Conservation (phyloP, 2,888 invertebrate species). For the Onthophagus sagittarius region DNA sequence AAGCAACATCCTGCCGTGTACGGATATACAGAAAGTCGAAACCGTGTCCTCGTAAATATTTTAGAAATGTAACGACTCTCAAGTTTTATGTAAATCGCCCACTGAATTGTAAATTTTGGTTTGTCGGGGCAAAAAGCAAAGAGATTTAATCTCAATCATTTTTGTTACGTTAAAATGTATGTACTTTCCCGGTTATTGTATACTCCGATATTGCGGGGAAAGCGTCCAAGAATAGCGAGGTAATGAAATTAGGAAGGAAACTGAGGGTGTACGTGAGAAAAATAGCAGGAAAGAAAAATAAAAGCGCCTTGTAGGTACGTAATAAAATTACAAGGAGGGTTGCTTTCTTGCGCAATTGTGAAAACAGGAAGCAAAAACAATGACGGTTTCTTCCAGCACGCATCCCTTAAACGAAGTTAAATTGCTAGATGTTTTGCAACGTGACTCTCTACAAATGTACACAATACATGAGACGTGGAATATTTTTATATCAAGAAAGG, state of each 20-base stretch:
- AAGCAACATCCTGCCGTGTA: background rate
- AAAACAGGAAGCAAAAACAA: background rate
- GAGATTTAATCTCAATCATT: background rate
- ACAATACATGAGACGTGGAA: no score
- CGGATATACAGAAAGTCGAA: background rate
- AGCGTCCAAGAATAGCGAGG: background rate
- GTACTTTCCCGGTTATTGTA: background rate
- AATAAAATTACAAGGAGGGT: background rate
- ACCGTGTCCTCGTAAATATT: background rate
- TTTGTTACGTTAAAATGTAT: background rate
- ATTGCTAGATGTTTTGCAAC: background rate
- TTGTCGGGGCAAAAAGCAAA: background rate
- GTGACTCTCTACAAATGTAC: no score
- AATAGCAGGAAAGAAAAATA: background rate
- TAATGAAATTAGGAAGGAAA: background rate
- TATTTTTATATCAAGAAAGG: no score
- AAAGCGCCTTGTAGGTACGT: background rate
- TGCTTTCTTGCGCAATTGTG: background rate
- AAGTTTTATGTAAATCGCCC: background rate
- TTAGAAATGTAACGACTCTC: background rate
- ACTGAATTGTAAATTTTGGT: background rate
- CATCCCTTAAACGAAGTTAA: background rate
- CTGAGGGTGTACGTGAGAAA: background rate
- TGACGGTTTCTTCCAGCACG: background rate
- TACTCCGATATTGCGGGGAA: background rate